Base-by-base conservation (phyloP, 2,797 vertebrate genomes). In the Cephalopachus bancanus region DNA sequence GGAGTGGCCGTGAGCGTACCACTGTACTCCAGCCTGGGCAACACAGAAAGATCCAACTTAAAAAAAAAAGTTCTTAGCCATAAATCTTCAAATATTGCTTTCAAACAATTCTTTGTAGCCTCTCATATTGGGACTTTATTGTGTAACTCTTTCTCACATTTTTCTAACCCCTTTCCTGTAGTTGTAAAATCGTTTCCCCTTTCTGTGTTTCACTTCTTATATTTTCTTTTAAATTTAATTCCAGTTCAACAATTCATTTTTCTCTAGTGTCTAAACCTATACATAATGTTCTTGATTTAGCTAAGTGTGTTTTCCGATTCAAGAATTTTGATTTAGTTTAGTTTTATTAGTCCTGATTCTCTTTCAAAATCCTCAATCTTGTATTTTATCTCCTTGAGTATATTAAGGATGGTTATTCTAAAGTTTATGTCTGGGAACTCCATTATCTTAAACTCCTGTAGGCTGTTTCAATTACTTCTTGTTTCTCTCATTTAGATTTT, bases 181-280 rank as follows among this genome's bases (percentile, higher is more conserved):
- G 49, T 75, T 81, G 26, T 65, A 24, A 44, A 44, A 49, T 89
- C 20, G 10, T 89, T 88, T 93, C n/a, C 9, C 49, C 30, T 44
- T 7, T 72, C 20, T 7, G 17, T 72, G 20, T 65, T 87, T 91
- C 19, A 93, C 26, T 49, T 83, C 26, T 44, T 51, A 55, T 91
- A 65, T 60, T 90, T 92, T 86, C 62, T 90, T 94, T 53, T 91
- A 78, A 78, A 30, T n/a, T 87, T 81, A n/a, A 17, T 94, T 89
- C 44, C 19, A 69, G 3, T 49, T 97, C 65, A 62, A 0, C 37
- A 62, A 64, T 89, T 92, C 60, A 76, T 81, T 80, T 76, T n/a
- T 83, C 11, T 65, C 37, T 26, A 49, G 20, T 83, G 3, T 74
- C 62, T 96, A 86, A 59, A 65, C 10, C 30, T 65, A 7, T 49